Conservation (phyloP, 2,888 invertebrate species). For the Eupsilia transversa region DNA sequence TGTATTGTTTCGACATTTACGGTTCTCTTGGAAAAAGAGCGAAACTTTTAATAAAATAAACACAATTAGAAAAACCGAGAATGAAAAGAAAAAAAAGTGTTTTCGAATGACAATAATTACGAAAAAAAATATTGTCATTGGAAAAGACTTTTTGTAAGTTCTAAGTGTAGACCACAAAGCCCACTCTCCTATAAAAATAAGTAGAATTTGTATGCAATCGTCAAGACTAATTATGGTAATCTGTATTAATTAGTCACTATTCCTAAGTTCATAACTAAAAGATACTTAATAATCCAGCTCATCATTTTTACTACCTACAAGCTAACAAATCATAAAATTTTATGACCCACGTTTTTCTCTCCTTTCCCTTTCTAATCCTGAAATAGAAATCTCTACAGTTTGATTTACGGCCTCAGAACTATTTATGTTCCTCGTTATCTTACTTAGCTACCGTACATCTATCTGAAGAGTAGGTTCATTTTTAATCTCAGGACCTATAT, state of each 20-base stretch:
- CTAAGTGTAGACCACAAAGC: no score
- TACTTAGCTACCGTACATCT: conserved; percentile 35
- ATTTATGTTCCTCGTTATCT: conserved; percentile 41
- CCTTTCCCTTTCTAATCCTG: conserved; percentile 11
- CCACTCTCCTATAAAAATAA: no score
- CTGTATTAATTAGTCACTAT: no score
- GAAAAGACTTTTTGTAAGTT: no score
- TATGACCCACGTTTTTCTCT: neutral
- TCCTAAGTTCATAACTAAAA: no score
- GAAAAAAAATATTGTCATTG: no score
- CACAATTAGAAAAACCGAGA: neutral
- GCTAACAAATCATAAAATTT: conserved; percentile 2
- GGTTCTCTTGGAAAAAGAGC: no score
- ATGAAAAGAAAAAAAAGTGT: no score
- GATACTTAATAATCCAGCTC: no score
- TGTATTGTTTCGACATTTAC: neutral
- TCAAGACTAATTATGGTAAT: no score
- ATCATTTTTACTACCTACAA: neutral
- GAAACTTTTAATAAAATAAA: neutral
- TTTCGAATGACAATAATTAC: no score
- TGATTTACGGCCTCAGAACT: conserved; percentile 43
- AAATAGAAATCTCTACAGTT: conserved; percentile 44
- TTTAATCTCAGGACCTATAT: conserved; percentile 38
- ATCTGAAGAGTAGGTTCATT: conserved; percentile 35
- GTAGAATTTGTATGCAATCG: no score